Evolutionary conservation across 2,113 vertebrate genomes (phyloP).

Genomic region (Passer domesticus): DNA sequence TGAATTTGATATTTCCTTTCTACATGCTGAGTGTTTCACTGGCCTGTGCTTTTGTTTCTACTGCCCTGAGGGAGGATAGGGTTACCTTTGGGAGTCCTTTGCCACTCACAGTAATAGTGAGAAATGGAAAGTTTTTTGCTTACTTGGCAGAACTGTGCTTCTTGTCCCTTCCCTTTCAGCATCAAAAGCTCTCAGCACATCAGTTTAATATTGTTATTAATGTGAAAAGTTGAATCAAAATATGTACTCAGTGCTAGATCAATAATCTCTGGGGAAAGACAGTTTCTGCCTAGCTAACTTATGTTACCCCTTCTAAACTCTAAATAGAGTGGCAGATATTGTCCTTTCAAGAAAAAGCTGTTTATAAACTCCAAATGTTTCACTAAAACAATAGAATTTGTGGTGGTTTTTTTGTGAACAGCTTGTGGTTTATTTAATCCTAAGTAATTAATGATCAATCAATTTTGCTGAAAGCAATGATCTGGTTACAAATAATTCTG

Average conservation of each 20-base stretch:
- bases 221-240: background rate
- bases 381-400: background rate
- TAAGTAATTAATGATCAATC: background rate
- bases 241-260: background rate
- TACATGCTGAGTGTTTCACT: background rate
- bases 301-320: background rate
- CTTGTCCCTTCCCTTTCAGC: background rate
- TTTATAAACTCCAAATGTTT: background rate
- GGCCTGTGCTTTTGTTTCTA: conserved; percentile 21
- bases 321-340: background rate
- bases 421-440: conserved; percentile 7
- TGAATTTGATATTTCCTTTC: conserved; percentile 25
- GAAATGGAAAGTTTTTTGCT: conserved; percentile 34
- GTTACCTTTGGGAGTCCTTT: conserved; percentile 37
- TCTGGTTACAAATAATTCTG: background rate
- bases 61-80: conserved; percentile 6
- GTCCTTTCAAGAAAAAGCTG: background rate
- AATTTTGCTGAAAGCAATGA: background rate
- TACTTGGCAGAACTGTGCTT: background rate
- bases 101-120: background rate
- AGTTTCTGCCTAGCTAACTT: background rate
- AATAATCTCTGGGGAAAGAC: background rate
- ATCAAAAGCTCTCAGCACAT: background rate
- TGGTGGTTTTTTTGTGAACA: background rate
- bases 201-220: background rate